phyloP scores from a whole-genome alignment of 2,113 vertebrate genomes.

The Litocranius walleri region DNA sequence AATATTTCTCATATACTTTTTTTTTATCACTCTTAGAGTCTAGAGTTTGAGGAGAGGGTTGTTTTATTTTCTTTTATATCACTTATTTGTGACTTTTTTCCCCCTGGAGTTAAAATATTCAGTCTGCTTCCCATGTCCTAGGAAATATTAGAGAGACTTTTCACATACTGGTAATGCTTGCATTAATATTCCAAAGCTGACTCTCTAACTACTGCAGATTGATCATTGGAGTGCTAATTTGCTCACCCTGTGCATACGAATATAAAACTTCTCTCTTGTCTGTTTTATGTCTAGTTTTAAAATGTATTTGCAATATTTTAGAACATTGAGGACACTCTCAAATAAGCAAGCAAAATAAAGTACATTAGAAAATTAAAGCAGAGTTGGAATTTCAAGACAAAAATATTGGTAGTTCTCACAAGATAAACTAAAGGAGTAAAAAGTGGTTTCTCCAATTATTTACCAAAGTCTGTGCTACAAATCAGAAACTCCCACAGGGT shows the following conservation, averaged over 20 bases:
- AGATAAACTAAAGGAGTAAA: neutral
- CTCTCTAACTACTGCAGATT: neutral
- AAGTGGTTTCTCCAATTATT: neutral
- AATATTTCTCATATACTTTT: neutral
- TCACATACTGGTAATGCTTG: neutral
- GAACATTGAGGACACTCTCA: neutral
- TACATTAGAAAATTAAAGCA: neutral
- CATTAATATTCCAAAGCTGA: slow-evolving; percentile 51
- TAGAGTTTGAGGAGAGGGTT: neutral
- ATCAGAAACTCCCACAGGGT: neutral
- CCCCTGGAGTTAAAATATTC: slow-evolving; percentile 31
- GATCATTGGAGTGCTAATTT: neutral
- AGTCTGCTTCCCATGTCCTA: neutral
- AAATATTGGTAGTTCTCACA: neutral
- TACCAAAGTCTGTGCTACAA: neutral
- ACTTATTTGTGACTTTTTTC: neutral
- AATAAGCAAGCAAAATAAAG: slow-evolving; percentile 1
- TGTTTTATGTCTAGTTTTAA: neutral
- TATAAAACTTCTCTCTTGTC: neutral
- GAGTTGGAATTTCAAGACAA: neutral
- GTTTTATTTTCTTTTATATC: neutral
- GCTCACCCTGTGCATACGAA: neutral
- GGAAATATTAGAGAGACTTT: slow-evolving; percentile 17
- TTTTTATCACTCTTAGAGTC: neutral
- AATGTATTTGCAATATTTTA: slow-evolving; percentile 31